phyloP scores from a whole-genome alignment of 2,888 invertebrate species.

The Drosophila neutralis region DNA sequence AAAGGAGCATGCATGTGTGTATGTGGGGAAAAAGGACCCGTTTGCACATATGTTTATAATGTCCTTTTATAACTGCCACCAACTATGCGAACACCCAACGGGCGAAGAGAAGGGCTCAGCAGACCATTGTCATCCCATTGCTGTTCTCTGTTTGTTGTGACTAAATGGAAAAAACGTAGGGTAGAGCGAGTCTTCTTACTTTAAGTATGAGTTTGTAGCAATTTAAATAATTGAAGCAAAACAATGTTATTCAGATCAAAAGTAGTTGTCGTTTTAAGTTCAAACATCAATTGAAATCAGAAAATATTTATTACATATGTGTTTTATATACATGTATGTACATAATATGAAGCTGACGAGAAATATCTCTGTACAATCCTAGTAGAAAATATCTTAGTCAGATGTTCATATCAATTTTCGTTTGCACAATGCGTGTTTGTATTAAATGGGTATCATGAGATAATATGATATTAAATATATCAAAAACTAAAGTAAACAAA shows the following conservation, averaged over 20 bases:
- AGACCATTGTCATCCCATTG: conserved; percentile 32
- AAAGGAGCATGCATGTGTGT: not conserved
- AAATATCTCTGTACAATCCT: not conserved
- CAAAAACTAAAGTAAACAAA: fast-evolving
- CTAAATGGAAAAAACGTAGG: conserved; percentile 12
- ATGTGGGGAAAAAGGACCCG: not conserved
- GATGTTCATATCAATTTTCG: not conserved
- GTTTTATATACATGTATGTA: not conserved
- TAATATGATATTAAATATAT: not conserved
- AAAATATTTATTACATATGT: not conserved
- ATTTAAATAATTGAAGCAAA: not conserved
- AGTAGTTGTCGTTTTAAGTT: not conserved
- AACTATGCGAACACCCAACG: conserved; percentile 32
- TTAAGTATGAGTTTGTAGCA: no score
- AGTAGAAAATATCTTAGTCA: not conserved
- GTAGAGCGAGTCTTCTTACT: conserved; percentile 5
- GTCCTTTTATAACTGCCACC: conserved; percentile 72
- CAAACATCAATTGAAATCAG: not conserved
- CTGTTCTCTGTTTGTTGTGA: conserved; percentile 25
- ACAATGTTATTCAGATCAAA: not conserved
- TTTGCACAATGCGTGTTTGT: not conserved
- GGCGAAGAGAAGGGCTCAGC: not conserved
- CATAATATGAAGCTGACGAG: not conserved
- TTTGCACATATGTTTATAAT: conserved; percentile 77
- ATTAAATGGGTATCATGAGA: not conserved